Base-by-base conservation (phyloP, 2,113 vertebrate genomes). In the Melanostigma gelatinosum region DNA sequence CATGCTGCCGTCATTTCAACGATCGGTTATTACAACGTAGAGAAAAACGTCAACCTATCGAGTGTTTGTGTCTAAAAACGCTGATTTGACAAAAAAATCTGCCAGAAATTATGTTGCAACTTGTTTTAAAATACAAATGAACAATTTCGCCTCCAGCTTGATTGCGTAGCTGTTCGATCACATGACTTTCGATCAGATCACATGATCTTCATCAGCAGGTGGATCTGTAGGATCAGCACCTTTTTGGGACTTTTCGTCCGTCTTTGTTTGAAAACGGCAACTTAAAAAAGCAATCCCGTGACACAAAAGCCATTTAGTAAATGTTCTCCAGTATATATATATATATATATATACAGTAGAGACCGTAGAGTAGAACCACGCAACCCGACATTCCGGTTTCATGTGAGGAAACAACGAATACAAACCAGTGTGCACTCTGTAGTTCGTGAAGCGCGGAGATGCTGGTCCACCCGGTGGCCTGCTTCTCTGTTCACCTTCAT, bases 291-390 rank as follows among this genome's bases (percentile, higher is more conserved):
- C 58, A 36, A 10, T 36, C 60, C 54, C n/a, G 8, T 27, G 16
- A 16, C 2, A 4, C 29, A 34, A 34, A 8, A 32, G 15, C 32
- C 32, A 11, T 63, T n/a, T n/a, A 44, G 38, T 54, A 24, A 54
- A n/a, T 52, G 48, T 20, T 50, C 18, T 22, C 8, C 8, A 11
- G 48, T 2, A 22, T 29, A 29, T 29, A 2, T 29, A 29, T 29
- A 29, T 29, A 29, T 29, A 29, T 29, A 29, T 29, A 29, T 29
- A 29, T 29, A 24, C 54, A 34, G 62, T 69, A 83, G 72, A 76
- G 2, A 24, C 24, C 1, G 24, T 48, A 77, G 75, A 69, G 20
- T 66, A 75, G 62, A 77, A 32, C 80, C 16, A 20, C 75, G 54
- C 20, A 29, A 61, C 38, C 67, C 2, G 2, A n/a, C 66, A 16